Evolutionary conservation across 2,797 vertebrate genomes (phyloP), one percentile per base, ranked within the genome.

Genomic region (Melanotaenia maccullochi): DNA sequence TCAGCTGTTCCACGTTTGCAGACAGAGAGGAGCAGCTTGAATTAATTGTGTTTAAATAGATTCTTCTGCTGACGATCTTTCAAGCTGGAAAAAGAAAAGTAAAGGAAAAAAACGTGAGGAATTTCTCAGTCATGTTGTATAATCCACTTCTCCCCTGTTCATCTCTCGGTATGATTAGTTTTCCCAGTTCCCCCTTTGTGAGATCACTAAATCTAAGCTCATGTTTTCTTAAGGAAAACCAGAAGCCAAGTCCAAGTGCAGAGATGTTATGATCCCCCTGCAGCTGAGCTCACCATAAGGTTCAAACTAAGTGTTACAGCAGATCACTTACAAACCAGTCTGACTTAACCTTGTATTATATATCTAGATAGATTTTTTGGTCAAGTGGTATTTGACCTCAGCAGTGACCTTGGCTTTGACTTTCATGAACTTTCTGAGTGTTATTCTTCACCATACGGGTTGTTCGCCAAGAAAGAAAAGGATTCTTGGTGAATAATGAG

Each of bases 301-400:
- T 65, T 72, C 49, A 33, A 73, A 56, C 9, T 30, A 38, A 61
- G 28, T 2, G 16, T 55, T 42, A n/a, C 13, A 42, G 47, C 67
- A 63, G n/a, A 33, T 30, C 5, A 61, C 42, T 83, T 73, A 25
- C 40, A 20, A 51, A 80, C 80, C 66, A 42, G 7, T 24, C 49
- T 40, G 54, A 51, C 35, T 47, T 47, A 47, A 28, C 67, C 38
- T 4, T 40, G 12, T 12, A 71, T 63, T 51, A 79, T 75, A 79
- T 77, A 79, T 77, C 70, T 28, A 73, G 33, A 78, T 65, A 71
- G 67, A 78, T 85, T 85, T 87, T 85, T 84, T 58, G 47, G 80
- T 87, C 76, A 87, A 84, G 75, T 85, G 78, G 73, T 38, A 63
- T 44, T 9, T 64, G 80, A 72, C 75, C 73, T 56, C 42, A 52